phyloP scores from a whole-genome alignment of 1,140 invertebrate species.

The Diabrotica virgifera region DNA sequence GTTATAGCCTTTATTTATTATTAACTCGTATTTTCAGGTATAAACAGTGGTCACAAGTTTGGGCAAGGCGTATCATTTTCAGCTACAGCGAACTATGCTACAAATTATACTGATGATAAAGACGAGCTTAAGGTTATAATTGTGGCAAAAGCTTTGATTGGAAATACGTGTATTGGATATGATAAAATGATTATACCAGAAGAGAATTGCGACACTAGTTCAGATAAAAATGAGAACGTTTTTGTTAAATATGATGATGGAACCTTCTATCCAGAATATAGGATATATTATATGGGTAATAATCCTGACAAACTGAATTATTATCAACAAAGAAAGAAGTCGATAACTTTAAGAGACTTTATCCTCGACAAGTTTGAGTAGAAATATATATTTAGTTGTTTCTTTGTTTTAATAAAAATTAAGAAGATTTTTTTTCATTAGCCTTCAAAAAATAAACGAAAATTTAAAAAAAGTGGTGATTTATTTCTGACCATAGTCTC shows the following conservation, averaged over 20 bases:
- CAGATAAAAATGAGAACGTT: constrained; percentile 26
- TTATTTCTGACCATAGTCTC: too few species aligned
- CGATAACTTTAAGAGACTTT: too few species aligned
- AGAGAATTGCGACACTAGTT: constrained; percentile 24
- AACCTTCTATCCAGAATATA: constrained; percentile 28
- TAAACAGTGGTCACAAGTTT: constrained; percentile 24
- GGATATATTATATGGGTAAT: too few species aligned
- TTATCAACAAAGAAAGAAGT: too few species aligned
- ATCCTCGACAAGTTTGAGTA: too few species aligned
- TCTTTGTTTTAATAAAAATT: too few species aligned
- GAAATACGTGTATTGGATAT: constrained; percentile 19
- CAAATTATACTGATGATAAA: constrained; percentile 22
- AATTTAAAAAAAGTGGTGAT: too few species aligned
- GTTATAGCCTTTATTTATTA: too few species aligned
- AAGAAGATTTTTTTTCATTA: too few species aligned
- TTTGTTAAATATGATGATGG: constrained; percentile 37
- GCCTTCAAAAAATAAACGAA: too few species aligned
- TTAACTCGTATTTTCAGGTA: constrained; percentile 17
- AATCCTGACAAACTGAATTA: too few species aligned
- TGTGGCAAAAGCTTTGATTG: constrained; percentile 25
- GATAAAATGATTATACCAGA: constrained; percentile 19
- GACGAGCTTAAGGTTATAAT: constrained; percentile 27
- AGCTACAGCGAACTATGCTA: constrained; percentile 26
- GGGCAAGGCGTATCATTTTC: constrained; percentile 30
- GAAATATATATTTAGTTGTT: too few species aligned